phyloP scores from a whole-genome alignment of 2,888 invertebrate genomes.

The Tubiluchus corallicola region DNA sequence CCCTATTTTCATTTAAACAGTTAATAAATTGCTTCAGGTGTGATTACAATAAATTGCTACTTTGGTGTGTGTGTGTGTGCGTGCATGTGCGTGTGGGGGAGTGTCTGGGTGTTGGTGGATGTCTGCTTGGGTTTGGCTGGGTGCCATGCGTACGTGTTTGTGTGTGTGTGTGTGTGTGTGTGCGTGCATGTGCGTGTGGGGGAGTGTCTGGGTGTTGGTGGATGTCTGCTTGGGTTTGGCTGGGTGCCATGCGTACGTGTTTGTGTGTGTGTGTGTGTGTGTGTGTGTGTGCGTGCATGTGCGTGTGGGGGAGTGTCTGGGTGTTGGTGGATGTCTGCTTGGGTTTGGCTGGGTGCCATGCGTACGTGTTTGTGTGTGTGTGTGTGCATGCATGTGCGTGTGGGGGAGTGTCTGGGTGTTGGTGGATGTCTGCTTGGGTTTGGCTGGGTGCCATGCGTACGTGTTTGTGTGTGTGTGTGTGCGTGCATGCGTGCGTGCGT shows the following conservation, averaged over 20 bases:
- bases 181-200: constrained; percentile 1
- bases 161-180: not conserved
- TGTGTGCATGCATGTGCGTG: constrained; percentile 1
- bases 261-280: not conserved
- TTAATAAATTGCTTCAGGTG: not conserved
- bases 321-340: not conserved
- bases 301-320: not conserved
- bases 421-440: not conserved
- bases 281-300: not conserved
- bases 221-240: not conserved
- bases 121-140: not conserved
- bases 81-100: not conserved
- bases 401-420: not conserved
- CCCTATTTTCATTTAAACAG: too few species aligned
- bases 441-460: not conserved
- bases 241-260: not conserved
- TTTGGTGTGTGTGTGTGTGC: not conserved
- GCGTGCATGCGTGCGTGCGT: not conserved
- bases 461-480: constrained; percentile 1
- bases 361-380: not conserved
- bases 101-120: not conserved
- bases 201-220: not conserved
- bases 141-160: not conserved
- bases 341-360: not conserved
- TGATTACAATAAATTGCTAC: not conserved